phyloP scores from a whole-genome alignment of 2,797 vertebrate species.

The Liparis tanakae region DNA sequence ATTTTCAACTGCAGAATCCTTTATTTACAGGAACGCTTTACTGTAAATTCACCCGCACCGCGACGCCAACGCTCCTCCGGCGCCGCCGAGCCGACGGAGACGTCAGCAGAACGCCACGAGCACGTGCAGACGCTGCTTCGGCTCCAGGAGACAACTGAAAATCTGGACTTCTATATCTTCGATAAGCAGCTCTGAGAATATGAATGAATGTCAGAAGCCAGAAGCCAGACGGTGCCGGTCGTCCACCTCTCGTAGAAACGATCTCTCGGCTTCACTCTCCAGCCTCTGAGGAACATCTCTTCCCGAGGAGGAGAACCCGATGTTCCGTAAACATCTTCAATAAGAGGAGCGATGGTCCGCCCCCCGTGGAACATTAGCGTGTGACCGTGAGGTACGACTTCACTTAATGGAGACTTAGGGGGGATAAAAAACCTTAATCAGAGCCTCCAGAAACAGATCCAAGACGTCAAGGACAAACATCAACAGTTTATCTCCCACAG shows the following conservation, averaged over 20 bases:
- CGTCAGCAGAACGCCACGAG: slow-evolving; percentile 48
- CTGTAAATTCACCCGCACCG: slow-evolving; percentile 6
- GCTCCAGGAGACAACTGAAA: slow-evolving; percentile 52
- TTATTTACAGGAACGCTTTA: slow-evolving; percentile 13
- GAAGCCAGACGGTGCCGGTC: slow-evolving; percentile 43
- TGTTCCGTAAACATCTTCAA: slow-evolving; percentile 61
- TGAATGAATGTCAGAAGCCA: slow-evolving; percentile 57
- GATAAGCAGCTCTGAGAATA: slow-evolving; percentile 45
- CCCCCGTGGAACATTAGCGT: slow-evolving; percentile 67
- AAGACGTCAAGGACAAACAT: slow-evolving; percentile 74
- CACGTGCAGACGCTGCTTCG: slow-evolving; percentile 52
- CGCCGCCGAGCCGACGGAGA: slow-evolving; percentile 50
- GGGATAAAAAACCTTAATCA: slow-evolving; percentile 63
- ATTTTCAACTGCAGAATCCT: slow-evolving; percentile 6
- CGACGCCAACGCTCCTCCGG: not conserved
- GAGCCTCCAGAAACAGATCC: slow-evolving; percentile 65
- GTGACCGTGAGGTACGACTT: slow-evolving; percentile 71
- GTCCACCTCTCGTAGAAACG: slow-evolving; percentile 37
- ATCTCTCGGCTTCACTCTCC: slow-evolving; percentile 29
- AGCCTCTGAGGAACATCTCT: slow-evolving; percentile 10
- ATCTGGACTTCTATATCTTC: slow-evolving; percentile 44
- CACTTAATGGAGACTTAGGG: slow-evolving; percentile 58
- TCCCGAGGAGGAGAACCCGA: slow-evolving; percentile 37
- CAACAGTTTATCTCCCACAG: slow-evolving; percentile 75
- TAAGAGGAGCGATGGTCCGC: slow-evolving; percentile 65